Evolutionary conservation across 2,113 vertebrate genomes (phyloP), one percentile per base, ranked within the genome.

Genomic region (Sceloporus tristichus): DNA sequence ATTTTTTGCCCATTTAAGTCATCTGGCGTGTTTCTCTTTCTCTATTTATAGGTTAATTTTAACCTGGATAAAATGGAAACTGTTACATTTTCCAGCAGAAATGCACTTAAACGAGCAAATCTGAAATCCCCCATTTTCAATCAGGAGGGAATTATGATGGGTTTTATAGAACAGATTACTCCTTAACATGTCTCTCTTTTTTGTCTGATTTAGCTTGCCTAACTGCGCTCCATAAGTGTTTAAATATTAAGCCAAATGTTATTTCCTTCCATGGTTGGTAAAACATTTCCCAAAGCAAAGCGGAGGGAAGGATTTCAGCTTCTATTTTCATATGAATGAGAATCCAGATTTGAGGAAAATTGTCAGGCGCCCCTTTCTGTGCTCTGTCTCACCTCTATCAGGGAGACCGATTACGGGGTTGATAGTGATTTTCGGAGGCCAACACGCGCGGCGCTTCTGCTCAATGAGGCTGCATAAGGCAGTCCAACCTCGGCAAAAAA

Each of bases 371-470:
- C 42, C n/a, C 1, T 0, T 74, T 92, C 90, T n/a, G 76, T 2
- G 75, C 90, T 92, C 84, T 18, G n/a, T 25, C 9, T 92, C 92
- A 77, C 93, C 92, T 94, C 94, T 89, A 73, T 93, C 92, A 88
- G 71, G 91, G 88, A 80, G 93, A 90, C 92, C 66, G 85, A 89
- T 92, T 94, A 90, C 92, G 65, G 56, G 89, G 93, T 90, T 87
- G 93, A 91, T 91, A 91, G 90, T 54, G 91, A 89, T 93, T 94
- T 83, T 92, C 92, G 86, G 79, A 84, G 92, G 94, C 94, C 89
- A 79, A 85, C 85, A 62, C 76, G 4, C 9, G 81, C 94, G 86
- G 14, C 87, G 87, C 86, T 89, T 90, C 90, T 87, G 86, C 92
- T 91, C 84, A 86, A 87, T 89, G 93, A 92, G 93, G 66, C 92